A percentile compares a stretch with the other conserved stretches of the same genome.
phyloP scores from a whole-genome alignment of 2,797 vertebrate species.

The Halcyon smyrnensis region DNA sequence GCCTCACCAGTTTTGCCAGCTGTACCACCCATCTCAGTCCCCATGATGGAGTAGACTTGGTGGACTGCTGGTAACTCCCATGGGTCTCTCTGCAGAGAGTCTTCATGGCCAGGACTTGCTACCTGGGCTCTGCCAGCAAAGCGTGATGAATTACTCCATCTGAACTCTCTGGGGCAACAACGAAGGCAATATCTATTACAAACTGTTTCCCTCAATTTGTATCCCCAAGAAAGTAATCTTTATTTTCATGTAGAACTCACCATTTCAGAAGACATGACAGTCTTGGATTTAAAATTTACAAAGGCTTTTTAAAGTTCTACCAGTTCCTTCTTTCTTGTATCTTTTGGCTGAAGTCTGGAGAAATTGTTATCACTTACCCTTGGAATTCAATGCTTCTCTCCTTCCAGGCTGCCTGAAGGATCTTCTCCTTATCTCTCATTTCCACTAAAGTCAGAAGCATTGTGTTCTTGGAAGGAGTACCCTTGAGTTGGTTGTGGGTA shows the following conservation, averaged over 20 bases:
- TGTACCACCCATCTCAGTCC: slow-evolving; percentile 16
- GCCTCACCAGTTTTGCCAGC: neutral
- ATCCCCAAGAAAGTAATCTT: slow-evolving; percentile 13
- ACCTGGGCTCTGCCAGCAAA: slow-evolving; percentile 6
- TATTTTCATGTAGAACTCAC: slow-evolving; percentile 36
- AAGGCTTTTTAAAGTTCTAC: slow-evolving; percentile 65
- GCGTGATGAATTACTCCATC: neutral
- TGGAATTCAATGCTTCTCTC: slow-evolving; percentile 70
- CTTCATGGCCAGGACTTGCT: accelerated
- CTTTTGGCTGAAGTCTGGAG: slow-evolving; percentile 70
- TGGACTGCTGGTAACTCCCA: neutral
- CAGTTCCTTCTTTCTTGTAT: slow-evolving; percentile 43
- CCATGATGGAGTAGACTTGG: neutral
- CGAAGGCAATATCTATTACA: neutral
- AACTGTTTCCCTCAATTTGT: neutral
- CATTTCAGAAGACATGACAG: slow-evolving; percentile 39
- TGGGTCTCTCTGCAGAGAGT: neutral
- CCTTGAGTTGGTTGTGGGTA: slow-evolving; percentile 64
- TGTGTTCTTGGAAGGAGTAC: slow-evolving; percentile 67
- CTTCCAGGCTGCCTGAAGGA: slow-evolving; percentile 71
- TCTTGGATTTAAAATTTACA: slow-evolving; percentile 57
- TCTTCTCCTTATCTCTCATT: slow-evolving; percentile 73
- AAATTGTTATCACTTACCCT: slow-evolving; percentile 74
- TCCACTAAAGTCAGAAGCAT: slow-evolving; percentile 71
- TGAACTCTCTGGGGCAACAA: neutral